Conservation (phyloP, 2,888 invertebrate species). For the Calliphora vomitoria region DNA sequence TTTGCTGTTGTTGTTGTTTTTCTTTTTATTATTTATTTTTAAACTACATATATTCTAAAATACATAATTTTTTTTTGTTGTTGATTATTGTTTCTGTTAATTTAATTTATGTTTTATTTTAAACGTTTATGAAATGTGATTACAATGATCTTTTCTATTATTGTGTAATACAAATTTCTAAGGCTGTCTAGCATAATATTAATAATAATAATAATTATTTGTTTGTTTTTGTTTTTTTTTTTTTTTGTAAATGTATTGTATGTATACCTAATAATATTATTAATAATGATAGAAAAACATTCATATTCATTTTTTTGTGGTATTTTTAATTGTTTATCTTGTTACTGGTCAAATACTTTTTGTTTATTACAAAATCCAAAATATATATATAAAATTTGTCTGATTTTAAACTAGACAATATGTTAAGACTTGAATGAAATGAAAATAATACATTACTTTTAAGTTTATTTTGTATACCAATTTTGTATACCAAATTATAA, state of each 20-base stretch:
- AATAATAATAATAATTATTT: constrained; percentile 28
- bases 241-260: constrained; percentile 39
- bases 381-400: background rate
- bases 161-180: constrained; percentile 70
- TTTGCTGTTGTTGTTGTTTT: constrained; percentile 41
- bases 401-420: background rate
- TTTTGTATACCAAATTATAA: constrained; percentile 22
- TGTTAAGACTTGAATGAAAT: background rate
- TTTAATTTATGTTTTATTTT: constrained; percentile 51
- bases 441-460: constrained; percentile 11
- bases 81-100: constrained; percentile 52
- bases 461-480: constrained; percentile 18
- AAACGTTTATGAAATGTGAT: constrained; percentile 64
- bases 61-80: constrained; percentile 45
- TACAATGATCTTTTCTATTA: constrained; percentile 59
- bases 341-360: constrained; percentile 41
- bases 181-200: constrained; percentile 69
- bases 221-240: background rate
- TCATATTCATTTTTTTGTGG: constrained; percentile 41
- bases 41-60: constrained; percentile 68
- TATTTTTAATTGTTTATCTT: background rate
- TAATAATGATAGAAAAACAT: constrained; percentile 59
- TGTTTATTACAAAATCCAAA: constrained; percentile 31
- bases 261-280: constrained; percentile 44
- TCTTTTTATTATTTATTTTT: constrained; percentile 55